Percentiles rank a stretch among this genome's conserved stretches.
These are phyloP conservation scores for Icerya purchasi DNA, from an alignment of 2,888 invertebrate species.

Conservation along the genomic window DNA sequence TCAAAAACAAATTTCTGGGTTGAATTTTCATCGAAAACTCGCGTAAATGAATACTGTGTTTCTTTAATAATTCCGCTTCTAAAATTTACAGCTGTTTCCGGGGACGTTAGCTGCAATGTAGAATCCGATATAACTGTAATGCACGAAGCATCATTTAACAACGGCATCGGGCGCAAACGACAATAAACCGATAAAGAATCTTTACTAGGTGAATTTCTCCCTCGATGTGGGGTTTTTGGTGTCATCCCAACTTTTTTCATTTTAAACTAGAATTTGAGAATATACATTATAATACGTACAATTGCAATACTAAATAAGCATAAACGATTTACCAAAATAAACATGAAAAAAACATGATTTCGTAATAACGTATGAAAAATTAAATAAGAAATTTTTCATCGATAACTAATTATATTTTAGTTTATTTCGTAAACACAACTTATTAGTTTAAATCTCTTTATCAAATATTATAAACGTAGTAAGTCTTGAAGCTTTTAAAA, in stretches of 20 bases:
- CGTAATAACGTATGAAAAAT: no score
- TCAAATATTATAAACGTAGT: no score
- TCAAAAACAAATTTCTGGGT: constrained; percentile 70
- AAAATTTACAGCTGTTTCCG: constrained; percentile 29
- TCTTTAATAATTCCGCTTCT: constrained; percentile 36
- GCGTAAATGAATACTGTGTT: constrained; percentile 55
- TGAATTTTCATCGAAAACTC: constrained; percentile 60
- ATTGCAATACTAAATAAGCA: no score
- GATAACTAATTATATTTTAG: no score
- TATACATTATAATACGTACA: no score
- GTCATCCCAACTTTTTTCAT: not conserved
- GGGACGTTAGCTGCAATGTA: constrained; percentile 41
- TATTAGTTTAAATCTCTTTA: no score
- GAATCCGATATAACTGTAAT: constrained; percentile 46
- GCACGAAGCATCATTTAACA: constrained; percentile 35
- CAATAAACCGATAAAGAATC: constrained; percentile 80
- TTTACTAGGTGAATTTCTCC: not conserved
- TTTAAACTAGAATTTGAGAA: not conserved
- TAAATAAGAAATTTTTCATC: no score
- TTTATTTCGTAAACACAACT: no score
- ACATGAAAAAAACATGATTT: no score
- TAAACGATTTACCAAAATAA: no score
- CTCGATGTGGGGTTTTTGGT: not conserved
- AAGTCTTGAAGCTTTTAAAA: no score
- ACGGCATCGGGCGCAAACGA: constrained; percentile 48